Base-by-base conservation (phyloP, 37 sponge, comb jelly and placozoan genomes). In the Chondrosia reniformis region DNA sequence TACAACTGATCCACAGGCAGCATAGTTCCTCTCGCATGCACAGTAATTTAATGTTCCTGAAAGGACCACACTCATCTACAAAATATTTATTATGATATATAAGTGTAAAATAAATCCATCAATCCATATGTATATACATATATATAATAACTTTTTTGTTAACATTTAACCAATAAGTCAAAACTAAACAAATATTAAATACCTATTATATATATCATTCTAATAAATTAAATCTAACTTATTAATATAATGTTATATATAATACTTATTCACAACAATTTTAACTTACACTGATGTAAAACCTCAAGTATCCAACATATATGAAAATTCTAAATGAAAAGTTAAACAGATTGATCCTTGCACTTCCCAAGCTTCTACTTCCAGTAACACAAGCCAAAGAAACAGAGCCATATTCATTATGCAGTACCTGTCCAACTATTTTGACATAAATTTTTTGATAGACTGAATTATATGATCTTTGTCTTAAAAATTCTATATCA, bases 371-470 rank as follows among this genome's bases (percentile, higher is more conserved):
- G 10, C n/a, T 31, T 1, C 12, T 39, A 1, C 22, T 34, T 6
- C 44, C 4, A 21, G 24, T 9, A 30, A 5, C 2, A 25, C 72
- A 69, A 2, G n/a, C 37, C 6, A 69, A 44, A 1, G 22, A 10
- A 0, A 69, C 43, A 6, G 13, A 43, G 43, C 72, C 72, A 41
- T 19, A 41, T 69, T 38, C 43, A 40, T 82, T 82, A 12, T 25
- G 45, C 74, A 82, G 76, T 21, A 73, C 74, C 25, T 82, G 74
- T 13, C 83, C 83, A 46, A 63, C 76, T 43, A 82, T 67, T 52
- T 82, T 75, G 13, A 74, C 83, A 32, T 63, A 82, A 25, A 82
- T 61, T 31, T 46, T 82, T 40, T 63, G 64, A 25, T 45, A 46
- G n/a, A 75, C 74, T 46, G 4, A 25, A 24, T 41, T 40, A 37